phyloP scores from a whole-genome alignment of 2,113 vertebrate species.

The Syrmaticus mikado region DNA sequence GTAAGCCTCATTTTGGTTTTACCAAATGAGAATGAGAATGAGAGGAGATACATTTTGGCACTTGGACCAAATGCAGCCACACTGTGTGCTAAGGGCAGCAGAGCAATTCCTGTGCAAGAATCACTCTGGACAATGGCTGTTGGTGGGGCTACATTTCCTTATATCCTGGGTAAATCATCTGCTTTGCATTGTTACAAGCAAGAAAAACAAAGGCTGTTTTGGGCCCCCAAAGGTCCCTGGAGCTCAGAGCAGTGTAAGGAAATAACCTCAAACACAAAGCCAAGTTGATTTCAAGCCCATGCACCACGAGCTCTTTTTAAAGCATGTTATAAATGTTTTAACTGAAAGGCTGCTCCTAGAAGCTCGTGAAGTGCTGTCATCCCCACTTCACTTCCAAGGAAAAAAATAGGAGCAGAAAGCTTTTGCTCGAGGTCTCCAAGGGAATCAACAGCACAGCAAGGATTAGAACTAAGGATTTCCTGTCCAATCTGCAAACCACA shows the following conservation, averaged over 20 bases:
- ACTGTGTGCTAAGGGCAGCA: accelerated
- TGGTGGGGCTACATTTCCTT: background rate
- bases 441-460: conserved; percentile 49
- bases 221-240: background rate
- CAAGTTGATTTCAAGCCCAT: background rate
- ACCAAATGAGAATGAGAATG: background rate
- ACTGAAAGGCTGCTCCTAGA: background rate
- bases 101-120: background rate
- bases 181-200: background rate
- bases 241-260: background rate
- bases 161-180: background rate
- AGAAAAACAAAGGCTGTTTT: background rate
- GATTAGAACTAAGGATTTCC: conserved; percentile 69
- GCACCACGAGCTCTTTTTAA: background rate
- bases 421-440: conserved; percentile 34
- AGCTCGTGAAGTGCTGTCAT: background rate
- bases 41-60: background rate
- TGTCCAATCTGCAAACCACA: conserved; percentile 61
- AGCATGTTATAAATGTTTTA: background rate
- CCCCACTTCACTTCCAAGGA: background rate
- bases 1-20: background rate
- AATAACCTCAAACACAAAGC: background rate
- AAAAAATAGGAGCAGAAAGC: background rate
- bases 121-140: background rate
- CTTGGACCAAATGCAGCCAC: background rate